phyloP scores from a whole-genome alignment of 2,888 invertebrate genomes.

The Xylocampa areola region DNA sequence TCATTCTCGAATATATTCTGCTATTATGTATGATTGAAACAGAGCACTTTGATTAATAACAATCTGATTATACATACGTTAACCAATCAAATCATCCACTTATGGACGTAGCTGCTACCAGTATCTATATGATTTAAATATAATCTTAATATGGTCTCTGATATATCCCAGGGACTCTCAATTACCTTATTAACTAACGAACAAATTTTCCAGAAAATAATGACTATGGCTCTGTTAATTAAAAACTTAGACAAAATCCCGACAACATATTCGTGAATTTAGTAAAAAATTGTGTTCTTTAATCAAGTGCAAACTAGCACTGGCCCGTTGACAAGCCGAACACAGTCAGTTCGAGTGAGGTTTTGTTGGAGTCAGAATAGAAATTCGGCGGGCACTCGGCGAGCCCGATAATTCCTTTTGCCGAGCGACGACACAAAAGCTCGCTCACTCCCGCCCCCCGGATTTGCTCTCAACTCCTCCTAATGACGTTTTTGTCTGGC shows the following conservation, averaged over 20 bases:
- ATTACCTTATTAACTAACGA: no score
- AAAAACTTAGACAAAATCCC: slow-evolving; percentile 4
- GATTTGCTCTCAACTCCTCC: slow-evolving; percentile 66
- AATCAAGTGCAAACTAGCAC: slow-evolving; percentile 58
- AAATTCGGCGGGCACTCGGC: slow-evolving; percentile 62
- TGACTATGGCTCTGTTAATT: slow-evolving; percentile 2
- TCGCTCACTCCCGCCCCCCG: slow-evolving; percentile 58
- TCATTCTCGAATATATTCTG: slow-evolving; percentile 34
- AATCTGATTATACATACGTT: slow-evolving; percentile 38
- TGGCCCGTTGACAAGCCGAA: slow-evolving; percentile 52
- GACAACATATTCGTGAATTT: slow-evolving; percentile 29
- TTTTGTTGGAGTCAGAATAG: slow-evolving; percentile 61
- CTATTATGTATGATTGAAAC: slow-evolving; percentile 37
- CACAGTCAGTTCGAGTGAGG: slow-evolving; percentile 55
- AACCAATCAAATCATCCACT: slow-evolving; percentile 16
- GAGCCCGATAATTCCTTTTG: slow-evolving; percentile 69
- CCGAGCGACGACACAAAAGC: slow-evolving; percentile 65
- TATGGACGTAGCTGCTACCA: no score
- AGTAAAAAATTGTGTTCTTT: slow-evolving; percentile 46
- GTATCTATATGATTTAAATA: no score
- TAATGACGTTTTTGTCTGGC: slow-evolving; percentile 77
- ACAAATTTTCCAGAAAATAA: no score
- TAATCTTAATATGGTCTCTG: no score
- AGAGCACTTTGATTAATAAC: slow-evolving; percentile 35
- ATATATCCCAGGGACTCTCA: no score